A percentile compares a stretch with the other conserved stretches of the same genome.
Evolutionary conservation across 2,797 vertebrate species (phyloP).

Genomic region (Artibeus jamaicensis): DNA sequence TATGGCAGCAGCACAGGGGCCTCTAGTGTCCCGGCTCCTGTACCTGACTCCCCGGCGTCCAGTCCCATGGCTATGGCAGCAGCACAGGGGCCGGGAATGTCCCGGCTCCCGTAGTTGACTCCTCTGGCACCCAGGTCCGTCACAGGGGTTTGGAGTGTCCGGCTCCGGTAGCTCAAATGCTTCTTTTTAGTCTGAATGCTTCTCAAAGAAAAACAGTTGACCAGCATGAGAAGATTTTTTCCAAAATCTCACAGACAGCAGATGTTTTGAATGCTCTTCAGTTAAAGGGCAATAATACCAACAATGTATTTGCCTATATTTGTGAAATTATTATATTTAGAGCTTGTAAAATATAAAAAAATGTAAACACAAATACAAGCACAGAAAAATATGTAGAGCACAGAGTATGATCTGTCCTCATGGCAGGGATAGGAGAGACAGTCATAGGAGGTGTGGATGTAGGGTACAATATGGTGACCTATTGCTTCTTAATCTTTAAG

Average conservation of each 20-base stretch:
- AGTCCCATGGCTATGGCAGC: too few species aligned
- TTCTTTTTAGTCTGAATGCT: constrained; percentile 43
- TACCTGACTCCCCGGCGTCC: too few species aligned
- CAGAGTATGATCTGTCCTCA: not conserved
- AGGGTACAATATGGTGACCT: not conserved
- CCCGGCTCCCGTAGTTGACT: too few species aligned
- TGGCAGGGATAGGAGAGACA: not conserved
- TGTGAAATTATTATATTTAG: constrained; percentile 70
- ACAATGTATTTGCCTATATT: constrained; percentile 62
- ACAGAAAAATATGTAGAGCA: not conserved
- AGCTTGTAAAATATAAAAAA: constrained; percentile 54
- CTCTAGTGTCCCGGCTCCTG: too few species aligned
- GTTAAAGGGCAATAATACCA: constrained; percentile 41
- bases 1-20: too few species aligned
- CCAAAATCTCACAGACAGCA: constrained; percentile 53
- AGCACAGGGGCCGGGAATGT: too few species aligned
- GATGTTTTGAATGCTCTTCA: constrained; percentile 62
- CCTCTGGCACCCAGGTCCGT: too few species aligned
- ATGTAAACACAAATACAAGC: constrained; percentile 17
- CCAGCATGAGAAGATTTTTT: not conserved
- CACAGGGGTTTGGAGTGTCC: too few species aligned
- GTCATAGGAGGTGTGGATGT: not conserved
- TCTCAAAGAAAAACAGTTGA: constrained; percentile 44
- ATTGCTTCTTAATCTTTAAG: not conserved
- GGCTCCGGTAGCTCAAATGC: constrained; percentile 63